phyloP scores from a whole-genome alignment of 1,140 invertebrate genomes.

The Elysia chlorotica region DNA sequence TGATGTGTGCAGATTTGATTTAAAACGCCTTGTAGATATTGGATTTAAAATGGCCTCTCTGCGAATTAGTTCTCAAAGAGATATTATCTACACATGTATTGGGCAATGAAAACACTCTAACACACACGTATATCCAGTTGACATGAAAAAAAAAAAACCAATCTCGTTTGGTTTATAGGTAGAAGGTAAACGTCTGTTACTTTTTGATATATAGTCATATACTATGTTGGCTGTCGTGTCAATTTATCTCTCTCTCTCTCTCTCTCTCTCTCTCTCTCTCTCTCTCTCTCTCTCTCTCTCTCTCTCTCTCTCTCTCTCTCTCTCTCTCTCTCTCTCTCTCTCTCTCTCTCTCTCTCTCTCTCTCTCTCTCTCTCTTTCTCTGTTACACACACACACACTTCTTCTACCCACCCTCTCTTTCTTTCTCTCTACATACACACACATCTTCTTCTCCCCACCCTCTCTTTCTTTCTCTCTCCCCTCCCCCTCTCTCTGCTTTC shows the following conservation, averaged over 20 bases:
- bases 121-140: background rate
- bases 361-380: slow-evolving; percentile 15
- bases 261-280: background rate
- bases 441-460: background rate
- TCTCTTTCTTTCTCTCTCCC: background rate
- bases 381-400: background rate
- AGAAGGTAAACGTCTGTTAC: background rate
- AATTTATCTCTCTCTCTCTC: background rate
- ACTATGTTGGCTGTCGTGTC: background rate
- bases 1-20: too few relatives aligned
- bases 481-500: background rate
- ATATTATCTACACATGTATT: too few relatives aligned
- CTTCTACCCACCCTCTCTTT: background rate
- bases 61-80: too few relatives aligned
- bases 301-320: too few relatives aligned
- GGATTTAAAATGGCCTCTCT: too few relatives aligned
- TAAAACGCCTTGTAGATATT: too few relatives aligned
- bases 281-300: too few relatives aligned
- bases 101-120: background rate
- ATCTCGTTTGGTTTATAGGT: background rate
- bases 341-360: background rate
- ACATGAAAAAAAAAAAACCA: background rate
- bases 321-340: too few relatives aligned
- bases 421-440: background rate
- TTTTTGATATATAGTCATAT: too few relatives aligned